phyloP scores from a whole-genome alignment of 2,113 vertebrate species.

The Ifrita kowaldi region DNA sequence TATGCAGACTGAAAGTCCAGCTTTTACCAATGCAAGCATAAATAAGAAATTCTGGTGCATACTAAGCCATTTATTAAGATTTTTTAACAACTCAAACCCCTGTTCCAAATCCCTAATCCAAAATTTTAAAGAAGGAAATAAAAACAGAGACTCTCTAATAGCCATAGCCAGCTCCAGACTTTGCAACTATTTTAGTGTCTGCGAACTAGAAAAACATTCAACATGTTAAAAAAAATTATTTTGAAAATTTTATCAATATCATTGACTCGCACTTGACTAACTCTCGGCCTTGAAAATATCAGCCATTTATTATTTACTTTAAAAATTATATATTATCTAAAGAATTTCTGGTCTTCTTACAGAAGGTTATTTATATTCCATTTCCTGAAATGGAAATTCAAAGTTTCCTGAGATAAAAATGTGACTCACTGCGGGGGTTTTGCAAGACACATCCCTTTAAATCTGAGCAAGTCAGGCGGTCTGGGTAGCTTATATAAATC shows the following conservation, averaged over 20 bases:
- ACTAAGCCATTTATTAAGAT: not conserved
- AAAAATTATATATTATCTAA: not conserved
- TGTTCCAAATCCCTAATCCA: not conserved
- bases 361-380: not conserved
- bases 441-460: not conserved
- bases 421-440: slow-evolving; percentile 7
- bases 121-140: not conserved
- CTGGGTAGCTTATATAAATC: not conserved
- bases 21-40: not conserved
- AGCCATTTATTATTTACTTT: not conserved
- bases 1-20: not conserved
- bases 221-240: not conserved
- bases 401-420: not conserved
- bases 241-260: not conserved
- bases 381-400: slow-evolving; percentile 32
- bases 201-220: not conserved
- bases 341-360: not conserved
- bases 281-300: not conserved
- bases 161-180: not conserved
- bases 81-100: not conserved
- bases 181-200: not conserved
- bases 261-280: not conserved
- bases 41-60: not conserved
- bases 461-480: not conserved
- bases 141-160: not conserved